Evolutionary conservation across 2,797 vertebrate species (phyloP), one percentile per base, ranked within the genome.

Genomic region (Lacerta bilineata): DNA sequence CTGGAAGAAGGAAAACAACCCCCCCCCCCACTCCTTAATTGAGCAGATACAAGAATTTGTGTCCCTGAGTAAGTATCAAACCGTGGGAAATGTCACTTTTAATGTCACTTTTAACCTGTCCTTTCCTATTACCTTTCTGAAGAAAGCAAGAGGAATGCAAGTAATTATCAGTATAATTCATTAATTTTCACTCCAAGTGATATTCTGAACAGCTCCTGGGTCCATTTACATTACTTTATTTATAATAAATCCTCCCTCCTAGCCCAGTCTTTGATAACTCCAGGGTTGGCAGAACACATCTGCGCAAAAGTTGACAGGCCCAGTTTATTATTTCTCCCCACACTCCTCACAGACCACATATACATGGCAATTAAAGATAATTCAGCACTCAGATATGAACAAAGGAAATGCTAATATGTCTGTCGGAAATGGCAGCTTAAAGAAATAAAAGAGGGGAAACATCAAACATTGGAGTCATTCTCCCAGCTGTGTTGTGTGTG

Each of bases 281-380:
- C 87, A 81, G 71, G 93, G 43, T 90, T 91, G 90, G 89, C 39
- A 91, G 91, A 91, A 83, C 29, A 81, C 83, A 93, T 55, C 75
- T 39, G 84, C 87, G 85, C 83, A 94, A 83, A 93, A 88, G 85
- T 78, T 93, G 91, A 88, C 91, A 93, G 80, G 72, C 81, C 8
- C 79, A n/a, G 72, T 92, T 94, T 94, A 91, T 91, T 86, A 91
- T 13, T 91, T 91, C 90, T 95, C 94, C 68, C 33, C 43, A 50
- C 61, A 4, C 27, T 93, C 81, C 87, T 80, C 10, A 78, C 41
- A 92, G 84, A 69, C 87, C 89, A 80, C 89, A 89, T 83, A 88
- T 93, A 93, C 91, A 84, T 84, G 61, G 69, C 91, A 93, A 93
- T 93, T 95, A 95, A 94, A 93, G 84, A 93, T 92, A 95, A 95